Conservation (phyloP, 1,140 invertebrate genomes). For the Eriosoma lanigerum region DNA sequence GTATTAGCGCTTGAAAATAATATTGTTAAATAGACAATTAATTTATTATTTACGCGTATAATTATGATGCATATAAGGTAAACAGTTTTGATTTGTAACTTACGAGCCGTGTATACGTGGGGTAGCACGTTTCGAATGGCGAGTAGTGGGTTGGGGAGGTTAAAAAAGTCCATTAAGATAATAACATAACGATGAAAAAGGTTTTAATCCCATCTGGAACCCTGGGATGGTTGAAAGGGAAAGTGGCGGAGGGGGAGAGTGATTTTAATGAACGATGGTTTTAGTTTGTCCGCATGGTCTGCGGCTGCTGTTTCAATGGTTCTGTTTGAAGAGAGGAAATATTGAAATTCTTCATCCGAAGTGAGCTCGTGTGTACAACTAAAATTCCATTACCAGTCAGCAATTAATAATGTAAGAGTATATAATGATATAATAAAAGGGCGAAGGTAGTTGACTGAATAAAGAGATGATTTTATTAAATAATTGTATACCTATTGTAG, state of each 20-base stretch:
- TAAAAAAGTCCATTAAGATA: slow-evolving; percentile 48
- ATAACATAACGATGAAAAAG: slow-evolving; percentile 47
- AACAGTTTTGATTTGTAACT: slow-evolving; percentile 40
- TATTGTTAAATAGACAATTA: no score
- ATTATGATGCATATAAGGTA: no score
- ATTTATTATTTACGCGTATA: no score
- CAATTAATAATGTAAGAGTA: slow-evolving; percentile 36
- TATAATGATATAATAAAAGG: background rate
- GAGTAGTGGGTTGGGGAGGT: no score
- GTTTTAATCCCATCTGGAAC: slow-evolving; percentile 48
- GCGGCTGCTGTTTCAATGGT: slow-evolving; percentile 41
- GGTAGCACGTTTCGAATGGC: no score
- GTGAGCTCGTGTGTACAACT: slow-evolving; percentile 9
- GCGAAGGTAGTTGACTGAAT: no score
- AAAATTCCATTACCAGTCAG: slow-evolving; percentile 47
- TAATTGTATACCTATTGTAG: no score
- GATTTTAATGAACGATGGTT: slow-evolving; percentile 49
- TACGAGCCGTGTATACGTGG: background rate
- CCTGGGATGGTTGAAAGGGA: background rate
- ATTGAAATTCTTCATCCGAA: slow-evolving; percentile 47
- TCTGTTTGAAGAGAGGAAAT: slow-evolving; percentile 44
- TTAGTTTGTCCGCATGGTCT: slow-evolving; percentile 43
- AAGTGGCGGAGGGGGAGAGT: background rate
- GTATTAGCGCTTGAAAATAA: no score
- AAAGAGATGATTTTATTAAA: slow-evolving; percentile 23